Evolutionary conservation across 2,113 vertebrate species (phyloP).

Genomic region (Colaptes auratus): DNA sequence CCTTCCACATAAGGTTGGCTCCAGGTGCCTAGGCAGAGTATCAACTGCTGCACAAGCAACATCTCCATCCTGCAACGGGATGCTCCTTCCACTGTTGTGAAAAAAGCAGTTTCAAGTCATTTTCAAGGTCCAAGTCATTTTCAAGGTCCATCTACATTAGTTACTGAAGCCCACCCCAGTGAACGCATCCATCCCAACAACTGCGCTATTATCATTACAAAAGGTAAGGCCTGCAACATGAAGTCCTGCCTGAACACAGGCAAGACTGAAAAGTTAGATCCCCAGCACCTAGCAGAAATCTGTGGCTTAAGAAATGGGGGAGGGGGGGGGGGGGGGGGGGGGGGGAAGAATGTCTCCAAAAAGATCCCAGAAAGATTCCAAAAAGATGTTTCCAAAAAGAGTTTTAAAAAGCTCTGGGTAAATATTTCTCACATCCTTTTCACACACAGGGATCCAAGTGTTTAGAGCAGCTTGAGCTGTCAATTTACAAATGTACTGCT

Average conservation of each 20-base stretch:
- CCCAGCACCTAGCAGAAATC: neutral
- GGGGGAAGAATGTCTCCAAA: neutral
- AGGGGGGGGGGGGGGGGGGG: too few relatives aligned
- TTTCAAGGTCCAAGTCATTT: neutral
- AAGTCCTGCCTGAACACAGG: accelerated
- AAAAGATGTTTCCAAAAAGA: neutral
- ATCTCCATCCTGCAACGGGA: accelerated
- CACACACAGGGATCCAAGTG: neutral
- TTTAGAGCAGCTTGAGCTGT: neutral
- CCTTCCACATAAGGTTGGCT: neutral
- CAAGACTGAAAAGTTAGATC: neutral
- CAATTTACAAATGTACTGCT: neutral
- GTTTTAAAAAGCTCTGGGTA: neutral
- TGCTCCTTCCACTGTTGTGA: neutral
- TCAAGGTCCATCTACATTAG: neutral
- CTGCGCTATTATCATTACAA: neutral
- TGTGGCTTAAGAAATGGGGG: neutral
- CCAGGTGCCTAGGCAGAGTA: accelerated
- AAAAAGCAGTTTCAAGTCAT: neutral
- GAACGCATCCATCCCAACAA: neutral
- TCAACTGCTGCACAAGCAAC: neutral
- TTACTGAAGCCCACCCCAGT: neutral
- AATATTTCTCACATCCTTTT: neutral
- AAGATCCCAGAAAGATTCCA: neutral
- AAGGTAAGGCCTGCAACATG: neutral